phyloP scores from a whole-genome alignment of 1,140 invertebrate genomes.

The Eumaeus atala region DNA sequence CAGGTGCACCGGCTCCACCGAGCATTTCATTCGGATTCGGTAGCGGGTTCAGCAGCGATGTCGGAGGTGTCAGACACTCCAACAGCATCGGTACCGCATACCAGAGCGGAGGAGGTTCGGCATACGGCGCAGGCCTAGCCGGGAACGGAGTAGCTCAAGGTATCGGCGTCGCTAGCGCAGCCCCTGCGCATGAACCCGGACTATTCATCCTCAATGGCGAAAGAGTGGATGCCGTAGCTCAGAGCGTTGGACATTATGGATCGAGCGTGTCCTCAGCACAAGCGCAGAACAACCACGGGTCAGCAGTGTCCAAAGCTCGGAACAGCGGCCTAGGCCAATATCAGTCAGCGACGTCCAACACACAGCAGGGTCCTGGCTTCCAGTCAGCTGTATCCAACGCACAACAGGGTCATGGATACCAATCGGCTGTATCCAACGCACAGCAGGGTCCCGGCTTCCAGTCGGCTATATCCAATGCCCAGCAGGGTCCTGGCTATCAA shows the following conservation, averaged over 20 bases:
- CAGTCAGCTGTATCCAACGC: conserved; percentile 17
- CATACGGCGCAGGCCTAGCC: conserved; percentile 38
- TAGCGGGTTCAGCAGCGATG: conserved; percentile 58
- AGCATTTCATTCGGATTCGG: conserved; percentile 51
- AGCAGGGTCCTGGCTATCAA: too few relatives aligned
- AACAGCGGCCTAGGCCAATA: too few relatives aligned
- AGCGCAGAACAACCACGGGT: too few relatives aligned
- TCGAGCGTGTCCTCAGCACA: too few relatives aligned
- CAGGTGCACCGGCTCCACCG: conserved; percentile 6
- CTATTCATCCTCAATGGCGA: conserved; percentile 2
- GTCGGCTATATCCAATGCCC: conserved; percentile 33
- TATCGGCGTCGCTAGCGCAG: conserved; percentile 19
- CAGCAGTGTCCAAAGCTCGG: too few relatives aligned
- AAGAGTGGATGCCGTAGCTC: background rate
- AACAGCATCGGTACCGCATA: conserved; percentile 47
- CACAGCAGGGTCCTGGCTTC: conserved; percentile 4
- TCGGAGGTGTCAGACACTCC: conserved; percentile 55
- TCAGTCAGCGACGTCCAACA: background rate
- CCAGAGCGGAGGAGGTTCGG: conserved; percentile 45
- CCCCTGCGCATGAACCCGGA: conserved; percentile 5
- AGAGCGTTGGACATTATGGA: background rate
- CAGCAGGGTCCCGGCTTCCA: conserved; percentile 30
- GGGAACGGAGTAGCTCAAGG: conserved; percentile 22
- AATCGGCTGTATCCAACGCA: conserved; percentile 31
- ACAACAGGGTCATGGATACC: conserved; percentile 34